Base-by-base conservation (phyloP, 1,140 invertebrate genomes). In the Limonius californicus region DNA sequence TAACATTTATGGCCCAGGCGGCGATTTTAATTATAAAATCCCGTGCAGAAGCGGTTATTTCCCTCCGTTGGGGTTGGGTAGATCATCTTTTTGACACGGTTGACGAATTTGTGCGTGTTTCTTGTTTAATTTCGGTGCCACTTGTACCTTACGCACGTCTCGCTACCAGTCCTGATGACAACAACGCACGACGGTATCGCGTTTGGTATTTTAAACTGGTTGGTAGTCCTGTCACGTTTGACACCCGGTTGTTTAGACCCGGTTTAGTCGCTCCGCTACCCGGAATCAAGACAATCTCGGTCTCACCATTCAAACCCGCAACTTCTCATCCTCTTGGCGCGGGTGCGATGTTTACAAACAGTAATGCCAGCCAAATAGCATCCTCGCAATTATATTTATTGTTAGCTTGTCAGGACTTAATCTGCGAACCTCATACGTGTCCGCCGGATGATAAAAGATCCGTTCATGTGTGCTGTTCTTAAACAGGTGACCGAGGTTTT, bases 261-360 rank as follows among this genome's bases (percentile, higher is more conserved):
- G 45, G 45, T 50, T 50, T 50, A 50, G 45, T 50, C 20, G 45
- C 45, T 50, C 15, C 19, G 20, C 45, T 50, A 50, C 45, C 45
- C 45, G 45, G 20, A 50, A 50, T 50, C 45, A 50, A 50, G 45
- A 50, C 45, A 50, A 50, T 50, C 45, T 50, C 45, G 15, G 45
- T 50, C 14, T 50, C 45, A n/a, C 14, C 45, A 50, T 50, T 50
- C 45, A 50, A 50, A 50, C 45, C 19, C 14, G 45, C 45, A 50
- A 18, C 16, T 7, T 39, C 35, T 14, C 35, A 50, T 50, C 16
- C 12, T 50, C 20, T 8, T 50, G 45, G 16, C 16, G 45, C 45
- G 16, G 16, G 14, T 21, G 9, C 45, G 45, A 50, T 21, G 45
- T 50, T 50, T 50, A 21, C 45, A 50, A 50, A 50, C 45, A 50